Evolutionary conservation across 2,113 vertebrate genomes (phyloP), one percentile per base, ranked within the genome.

Genomic region (Engystomops pustulosus): DNA sequence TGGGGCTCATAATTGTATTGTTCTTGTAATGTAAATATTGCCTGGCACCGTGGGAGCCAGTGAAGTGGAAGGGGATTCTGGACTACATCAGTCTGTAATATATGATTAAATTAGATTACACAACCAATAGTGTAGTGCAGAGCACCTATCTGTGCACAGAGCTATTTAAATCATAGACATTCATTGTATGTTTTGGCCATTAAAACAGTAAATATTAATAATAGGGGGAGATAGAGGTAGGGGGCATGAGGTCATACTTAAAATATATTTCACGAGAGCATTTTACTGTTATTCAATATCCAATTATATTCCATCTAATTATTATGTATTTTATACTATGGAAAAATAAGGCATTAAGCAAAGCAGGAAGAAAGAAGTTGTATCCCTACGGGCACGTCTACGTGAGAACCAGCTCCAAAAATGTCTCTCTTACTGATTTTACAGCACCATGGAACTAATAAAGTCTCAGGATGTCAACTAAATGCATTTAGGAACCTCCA

Each of bases 1-100:
- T 86, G 71, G 62, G 60, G 47, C 25, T 77, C 60, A 81, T 86
- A 77, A 86, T 81, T 81, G 85, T 75, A 84, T 84, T 84, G 82
- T 84, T 78, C 72, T 53, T 68, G 17, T 78, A 78, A 77, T 78
- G 82, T 84, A 84, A 84, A 84, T 78, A 68, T 72, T 78, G 82
- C 72, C 47, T 84, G 67, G 44, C 82, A 77, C 47, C 38, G 71
- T 67, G 60, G 14, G 27, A 78, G 44, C 32, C 82, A 78, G 58
- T 55, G 72, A 68, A 78, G 82, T 84, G 82, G 58, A 84, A 84
- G 34, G 6, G 71, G n/a, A 49, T 41, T 44, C 32, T 5, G 32
- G 45, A 41, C 72, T 30, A 44, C 34, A 68, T 30, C 62, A 34
- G 60, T 18, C 65, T 69, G 30, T 65, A 69, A 36, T 41, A 36